These are phyloP conservation scores for Sinocyclocheilus rhinocerous DNA, from an alignment of 2,113 vertebrate species.

Conservation along the genomic window DNA sequence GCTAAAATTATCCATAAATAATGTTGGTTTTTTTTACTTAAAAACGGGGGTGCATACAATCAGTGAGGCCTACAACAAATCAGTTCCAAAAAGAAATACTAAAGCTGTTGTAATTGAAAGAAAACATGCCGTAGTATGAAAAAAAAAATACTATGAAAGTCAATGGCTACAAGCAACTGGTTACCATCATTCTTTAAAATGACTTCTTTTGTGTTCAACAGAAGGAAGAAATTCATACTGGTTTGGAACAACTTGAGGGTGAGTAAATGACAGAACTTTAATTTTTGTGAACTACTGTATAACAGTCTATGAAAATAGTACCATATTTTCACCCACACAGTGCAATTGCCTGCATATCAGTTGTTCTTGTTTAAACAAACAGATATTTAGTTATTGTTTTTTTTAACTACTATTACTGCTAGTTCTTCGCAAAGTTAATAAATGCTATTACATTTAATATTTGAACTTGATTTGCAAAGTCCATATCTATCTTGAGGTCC, in stretches of 20 bases:
- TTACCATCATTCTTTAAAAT: too few relatives aligned
- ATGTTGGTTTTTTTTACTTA: not conserved
- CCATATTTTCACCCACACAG: not conserved
- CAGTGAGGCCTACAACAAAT: too few relatives aligned
- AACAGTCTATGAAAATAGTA: not conserved
- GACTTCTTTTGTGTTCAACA: not conserved
- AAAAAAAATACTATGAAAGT: too few relatives aligned
- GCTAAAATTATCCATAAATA: not conserved
- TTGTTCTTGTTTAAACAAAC: not conserved
- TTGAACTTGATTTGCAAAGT: not conserved
- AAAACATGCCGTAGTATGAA: too few relatives aligned
- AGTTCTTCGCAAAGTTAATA: not conserved
- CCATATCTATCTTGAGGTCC: too few relatives aligned
- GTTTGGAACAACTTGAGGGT: not conserved
- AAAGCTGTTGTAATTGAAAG: too few relatives aligned
- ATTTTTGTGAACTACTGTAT: too few relatives aligned
- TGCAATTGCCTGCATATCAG: not conserved
- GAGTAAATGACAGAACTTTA: not conserved
- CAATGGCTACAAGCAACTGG: too few relatives aligned
- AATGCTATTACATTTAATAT: not conserved
- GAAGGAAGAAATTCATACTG: not conserved
- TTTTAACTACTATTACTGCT: not conserved
- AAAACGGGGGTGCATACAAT: too few relatives aligned
- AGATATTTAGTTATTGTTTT: not conserved
- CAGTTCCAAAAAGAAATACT: too few relatives aligned